Evolutionary conservation across 2,113 vertebrate species (phyloP).

Genomic region (Rhea americana): DNA sequence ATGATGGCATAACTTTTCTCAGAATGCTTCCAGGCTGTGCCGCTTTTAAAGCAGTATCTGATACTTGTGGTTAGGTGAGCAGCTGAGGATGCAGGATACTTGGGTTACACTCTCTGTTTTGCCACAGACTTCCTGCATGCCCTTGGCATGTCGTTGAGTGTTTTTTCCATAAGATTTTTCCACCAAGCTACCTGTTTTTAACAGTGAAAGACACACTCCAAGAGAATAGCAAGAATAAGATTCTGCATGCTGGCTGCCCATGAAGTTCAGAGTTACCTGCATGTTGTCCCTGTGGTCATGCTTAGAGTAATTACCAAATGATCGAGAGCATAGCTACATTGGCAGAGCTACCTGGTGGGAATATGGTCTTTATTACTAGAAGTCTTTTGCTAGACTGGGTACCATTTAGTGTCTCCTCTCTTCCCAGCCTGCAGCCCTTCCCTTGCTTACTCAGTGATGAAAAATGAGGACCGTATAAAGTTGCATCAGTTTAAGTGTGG

Average conservation of each 20-base stretch:
- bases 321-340: not conserved
- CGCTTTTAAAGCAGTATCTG: not conserved
- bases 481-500: slow-evolving; percentile 1
- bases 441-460: not conserved
- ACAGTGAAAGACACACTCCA: not conserved
- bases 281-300: not conserved
- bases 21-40: not conserved
- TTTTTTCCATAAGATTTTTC: not conserved
- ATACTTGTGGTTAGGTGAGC: not conserved
- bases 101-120: not conserved
- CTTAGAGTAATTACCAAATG: not conserved
- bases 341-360: not conserved
- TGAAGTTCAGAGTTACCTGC: not conserved
- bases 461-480: not conserved
- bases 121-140: not conserved
- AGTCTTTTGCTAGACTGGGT: not conserved
- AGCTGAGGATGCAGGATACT: not conserved
- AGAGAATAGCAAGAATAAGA: not conserved
- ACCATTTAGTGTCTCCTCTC: not conserved
- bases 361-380: not conserved
- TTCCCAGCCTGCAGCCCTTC: not conserved
- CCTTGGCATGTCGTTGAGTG: not conserved
- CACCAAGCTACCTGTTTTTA: not conserved
- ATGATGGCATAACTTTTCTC: not conserved
- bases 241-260: not conserved